These are phyloP conservation scores for Halictus quadricinctus DNA, from an alignment of 2,888 invertebrate genomes.

Conservation along the genomic window DNA sequence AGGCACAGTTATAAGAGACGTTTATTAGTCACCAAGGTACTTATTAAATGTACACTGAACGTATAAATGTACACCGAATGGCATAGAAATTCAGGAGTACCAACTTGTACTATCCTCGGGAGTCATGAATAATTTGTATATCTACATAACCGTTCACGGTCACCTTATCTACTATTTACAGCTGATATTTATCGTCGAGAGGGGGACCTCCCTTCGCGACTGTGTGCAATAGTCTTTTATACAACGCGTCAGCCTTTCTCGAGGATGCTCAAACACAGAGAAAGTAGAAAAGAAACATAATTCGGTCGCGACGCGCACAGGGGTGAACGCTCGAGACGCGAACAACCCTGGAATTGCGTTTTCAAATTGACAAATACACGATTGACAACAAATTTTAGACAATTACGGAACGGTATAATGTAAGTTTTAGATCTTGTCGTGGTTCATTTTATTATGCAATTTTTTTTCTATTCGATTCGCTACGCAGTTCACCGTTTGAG, in stretches of 20 bases:
- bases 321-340: no score
- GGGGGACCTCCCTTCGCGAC: constrained; percentile 23
- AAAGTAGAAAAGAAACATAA: not conserved
- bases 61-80: constrained; percentile 65
- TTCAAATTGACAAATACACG: not conserved
- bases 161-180: constrained; percentile 64
- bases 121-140: constrained; percentile 53
- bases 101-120: constrained; percentile 65
- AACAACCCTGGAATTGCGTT: not conserved
- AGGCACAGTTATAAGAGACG: constrained; percentile 62
- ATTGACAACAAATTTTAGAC: not conserved
- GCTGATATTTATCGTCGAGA: constrained; percentile 35
- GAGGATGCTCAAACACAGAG: not conserved
- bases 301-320: not conserved
- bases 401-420: not conserved
- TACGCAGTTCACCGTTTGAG: no score
- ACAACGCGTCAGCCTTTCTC: constrained; percentile 44
- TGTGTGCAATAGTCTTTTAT: constrained; percentile 55
- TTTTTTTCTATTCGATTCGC: no score
- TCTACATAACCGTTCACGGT: constrained; percentile 36
- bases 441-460: not conserved
- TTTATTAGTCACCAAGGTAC: constrained; percentile 66
- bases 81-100: constrained; percentile 65
- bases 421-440: not conserved
- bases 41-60: constrained; percentile 67